Evolutionary conservation across 2,113 vertebrate genomes (phyloP).

Genomic region (Cyanistes caeruleus): DNA sequence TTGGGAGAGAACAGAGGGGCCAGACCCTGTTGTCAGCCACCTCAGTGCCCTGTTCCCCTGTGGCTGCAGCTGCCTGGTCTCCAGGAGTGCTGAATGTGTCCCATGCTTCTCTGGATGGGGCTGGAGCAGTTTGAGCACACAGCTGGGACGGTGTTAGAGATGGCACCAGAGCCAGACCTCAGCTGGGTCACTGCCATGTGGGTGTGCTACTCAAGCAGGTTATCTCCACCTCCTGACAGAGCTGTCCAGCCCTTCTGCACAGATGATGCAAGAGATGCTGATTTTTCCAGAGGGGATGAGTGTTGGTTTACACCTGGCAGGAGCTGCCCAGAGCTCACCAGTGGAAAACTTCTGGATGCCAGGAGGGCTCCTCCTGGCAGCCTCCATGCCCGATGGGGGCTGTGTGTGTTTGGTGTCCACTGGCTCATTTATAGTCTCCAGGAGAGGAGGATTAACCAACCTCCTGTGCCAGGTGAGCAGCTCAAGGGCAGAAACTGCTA

Average conservation of each 20-base stretch:
- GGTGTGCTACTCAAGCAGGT: neutral
- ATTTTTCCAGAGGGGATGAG: neutral
- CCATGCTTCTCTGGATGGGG: neutral
- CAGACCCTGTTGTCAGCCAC: neutral
- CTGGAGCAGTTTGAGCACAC: neutral
- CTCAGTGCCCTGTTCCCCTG: neutral
- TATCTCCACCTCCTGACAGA: neutral
- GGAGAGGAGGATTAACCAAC: neutral
- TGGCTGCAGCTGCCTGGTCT: neutral
- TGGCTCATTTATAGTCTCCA: neutral
- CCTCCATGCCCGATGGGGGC: neutral
- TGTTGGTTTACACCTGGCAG: neutral
- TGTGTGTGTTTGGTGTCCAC: neutral
- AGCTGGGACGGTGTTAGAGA: neutral
- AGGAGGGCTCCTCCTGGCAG: neutral
- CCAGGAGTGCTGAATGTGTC: neutral
- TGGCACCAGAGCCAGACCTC: neutral
- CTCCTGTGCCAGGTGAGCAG: neutral
- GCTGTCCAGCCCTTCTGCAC: neutral
- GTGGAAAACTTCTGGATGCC: neutral
- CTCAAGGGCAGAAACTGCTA: neutral
- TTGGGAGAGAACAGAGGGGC: neutral
- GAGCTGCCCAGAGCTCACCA: neutral
- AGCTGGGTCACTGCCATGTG: neutral
- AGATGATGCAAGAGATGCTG: neutral